Conservation (phyloP, 1,140 invertebrate species). For the Microplitis mediator region DNA sequence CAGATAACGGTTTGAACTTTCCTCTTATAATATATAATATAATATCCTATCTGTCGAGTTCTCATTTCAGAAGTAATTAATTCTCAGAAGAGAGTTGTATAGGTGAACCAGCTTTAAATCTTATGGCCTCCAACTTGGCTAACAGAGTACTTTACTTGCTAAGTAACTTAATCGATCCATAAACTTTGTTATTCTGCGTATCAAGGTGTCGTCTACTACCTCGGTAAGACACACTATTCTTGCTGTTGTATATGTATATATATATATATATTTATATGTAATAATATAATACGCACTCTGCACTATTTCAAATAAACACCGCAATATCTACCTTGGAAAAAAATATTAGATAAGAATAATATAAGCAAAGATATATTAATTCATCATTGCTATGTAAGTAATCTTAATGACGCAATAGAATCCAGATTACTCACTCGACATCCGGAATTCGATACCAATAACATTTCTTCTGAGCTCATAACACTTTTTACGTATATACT, state of each 20-base stretch:
- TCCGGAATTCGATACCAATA: not conserved
- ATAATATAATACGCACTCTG: no score
- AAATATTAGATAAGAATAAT: not conserved
- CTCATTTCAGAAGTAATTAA: conserved; percentile 2
- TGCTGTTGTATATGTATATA: not conserved
- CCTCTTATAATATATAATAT: not conserved
- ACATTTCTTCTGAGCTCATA: not conserved
- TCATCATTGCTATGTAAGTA: not conserved
- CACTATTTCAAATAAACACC: no score
- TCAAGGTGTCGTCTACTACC: not conserved
- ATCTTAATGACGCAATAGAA: not conserved
- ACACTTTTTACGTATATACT: no score
- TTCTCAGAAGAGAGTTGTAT: not conserved
- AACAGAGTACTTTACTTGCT: not conserved
- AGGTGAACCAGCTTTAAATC: not conserved
- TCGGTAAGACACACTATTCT: not conserved
- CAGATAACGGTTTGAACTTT: conserved; percentile 19
- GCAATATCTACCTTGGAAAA: not conserved
- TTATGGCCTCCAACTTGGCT: not conserved
- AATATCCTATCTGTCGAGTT: not conserved
- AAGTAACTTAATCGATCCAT: not conserved
- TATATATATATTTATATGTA: not conserved
- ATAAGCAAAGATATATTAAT: not conserved
- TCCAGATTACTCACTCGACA: not conserved
- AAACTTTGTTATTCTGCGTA: not conserved